Percentiles rank a stretch among this genome's conserved stretches.
Conservation (phyloP, 2,888 invertebrate species). For the Nemurella pictetii region DNA sequence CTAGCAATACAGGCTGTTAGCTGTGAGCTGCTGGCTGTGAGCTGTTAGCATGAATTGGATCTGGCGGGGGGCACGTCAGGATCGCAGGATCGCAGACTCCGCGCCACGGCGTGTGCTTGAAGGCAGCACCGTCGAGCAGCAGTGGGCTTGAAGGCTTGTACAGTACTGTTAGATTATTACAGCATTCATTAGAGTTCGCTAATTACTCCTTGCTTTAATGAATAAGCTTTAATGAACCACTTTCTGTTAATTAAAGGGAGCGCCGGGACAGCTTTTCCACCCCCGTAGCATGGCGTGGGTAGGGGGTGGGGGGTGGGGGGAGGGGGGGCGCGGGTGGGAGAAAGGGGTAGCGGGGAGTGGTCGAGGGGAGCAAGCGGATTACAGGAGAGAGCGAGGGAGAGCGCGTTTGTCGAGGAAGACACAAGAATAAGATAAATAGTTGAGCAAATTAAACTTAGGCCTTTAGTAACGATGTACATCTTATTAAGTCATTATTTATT, state of each 20-base stretch:
- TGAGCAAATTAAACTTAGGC: conserved; percentile 31
- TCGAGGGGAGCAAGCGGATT: conserved; percentile 41
- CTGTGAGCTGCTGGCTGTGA: too few species aligned
- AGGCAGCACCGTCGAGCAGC: neutral
- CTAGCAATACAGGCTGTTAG: too few species aligned
- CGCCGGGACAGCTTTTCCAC: conserved; percentile 50
- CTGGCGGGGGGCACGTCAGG: neutral
- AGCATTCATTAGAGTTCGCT: conserved; percentile 85
- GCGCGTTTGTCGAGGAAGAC: conserved; percentile 14
- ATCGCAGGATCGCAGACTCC: too few species aligned
- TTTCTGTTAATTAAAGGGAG: conserved; percentile 87
- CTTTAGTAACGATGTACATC: conserved; percentile 24
- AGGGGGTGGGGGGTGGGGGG: conserved; percentile 52
- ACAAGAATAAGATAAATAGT: conserved; percentile 33
- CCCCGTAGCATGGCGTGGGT: conserved; percentile 53
- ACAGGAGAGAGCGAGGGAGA: conserved; percentile 19
- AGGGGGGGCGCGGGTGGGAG: conserved; percentile 46
- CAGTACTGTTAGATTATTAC: conserved; percentile 64
- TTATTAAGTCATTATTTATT: conserved; percentile 33
- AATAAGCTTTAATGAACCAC: conserved; percentile 90
- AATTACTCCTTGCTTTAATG: conserved; percentile 89
- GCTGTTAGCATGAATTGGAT: neutral
- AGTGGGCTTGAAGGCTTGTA: conserved; percentile 25
- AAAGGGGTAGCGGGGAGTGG: conserved; percentile 44
- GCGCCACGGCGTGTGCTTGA: neutral